Base-by-base conservation (phyloP, 2,797 vertebrate species). In the Coregonus suidteri region DNA sequence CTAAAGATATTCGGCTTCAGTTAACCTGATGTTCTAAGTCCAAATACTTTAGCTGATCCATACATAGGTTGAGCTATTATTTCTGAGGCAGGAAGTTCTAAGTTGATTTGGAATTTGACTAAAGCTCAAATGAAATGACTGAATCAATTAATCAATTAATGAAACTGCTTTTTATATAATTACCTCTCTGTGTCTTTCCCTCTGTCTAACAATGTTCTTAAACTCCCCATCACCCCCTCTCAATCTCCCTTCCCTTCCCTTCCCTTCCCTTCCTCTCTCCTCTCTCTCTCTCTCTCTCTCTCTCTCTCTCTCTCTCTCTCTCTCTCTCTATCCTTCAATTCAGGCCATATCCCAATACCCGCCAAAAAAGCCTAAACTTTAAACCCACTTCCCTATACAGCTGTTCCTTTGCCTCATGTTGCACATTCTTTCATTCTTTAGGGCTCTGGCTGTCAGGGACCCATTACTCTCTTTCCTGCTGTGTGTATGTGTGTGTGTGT, bases 251-350 rank as follows among this genome's bases (percentile, higher is more conserved):
- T 34, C 65, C 6, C 16, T 1, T 52, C 18, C 1, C 70, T 73
- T 4, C 25, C 25, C 25, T 25, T 25, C 25, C 25, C 25, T 25
- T 25, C 1, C 25, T 1, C 1, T 18, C 34, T 70, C 35, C 3
- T 69, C 1, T 15, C 20, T 51, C 11, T 74, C 6, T 62, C 64
- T 54, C 14, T 66, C 52, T 79, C 82, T 84, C 75, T 47, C 78
- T 81, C 75, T 92, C 89, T 94, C 94, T 94, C 94, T 94, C 94
- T 94, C 94, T 51, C 7, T 9, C 77, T 87, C 79, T 6, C 47
- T 18, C 25, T 30, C 59, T 81, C 83, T 47, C 78, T 67, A 62
- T 81, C 76, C 85, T 56, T 86, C 85, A 88, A 88, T 87, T 47
- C 41, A 47, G 41, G 41, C 47, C 59, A 47, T 70, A 70, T 37